Evolutionary conservation across 2,888 invertebrate species (phyloP).

Genomic region (Agapostemon virescens): DNA sequence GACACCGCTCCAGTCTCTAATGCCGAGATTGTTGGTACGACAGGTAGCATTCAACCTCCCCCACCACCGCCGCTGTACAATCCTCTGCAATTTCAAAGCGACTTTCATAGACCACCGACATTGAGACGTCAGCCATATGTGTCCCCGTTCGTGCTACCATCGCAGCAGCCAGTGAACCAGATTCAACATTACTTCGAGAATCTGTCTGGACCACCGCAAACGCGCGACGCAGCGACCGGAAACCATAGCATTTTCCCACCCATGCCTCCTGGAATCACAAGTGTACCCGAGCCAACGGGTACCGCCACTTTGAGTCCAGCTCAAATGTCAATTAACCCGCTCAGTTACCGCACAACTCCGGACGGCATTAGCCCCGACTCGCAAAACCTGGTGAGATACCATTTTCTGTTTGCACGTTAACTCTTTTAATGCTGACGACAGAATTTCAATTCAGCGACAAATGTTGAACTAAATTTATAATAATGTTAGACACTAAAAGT

Average conservation of each 20-base stretch:
- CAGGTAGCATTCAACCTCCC: conserved; percentile 22
- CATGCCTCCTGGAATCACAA: conserved; percentile 55
- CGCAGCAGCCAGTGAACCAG: conserved; percentile 40
- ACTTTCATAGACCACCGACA: conserved; percentile 16
- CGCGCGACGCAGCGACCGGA: conserved; percentile 26
- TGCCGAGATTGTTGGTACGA: background rate
- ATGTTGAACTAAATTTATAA: too few relatives aligned
- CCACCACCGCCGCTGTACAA: conserved; percentile 69
- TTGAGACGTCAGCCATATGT: conserved; percentile 15
- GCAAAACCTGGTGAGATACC: conserved; percentile 73
- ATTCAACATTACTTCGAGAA: conserved; percentile 38
- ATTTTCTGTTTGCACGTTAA: background rate
- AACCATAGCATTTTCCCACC: conserved; percentile 43
- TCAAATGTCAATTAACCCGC: conserved; percentile 74
- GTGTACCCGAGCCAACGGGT: conserved; percentile 74
- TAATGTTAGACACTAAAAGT: too few relatives aligned
- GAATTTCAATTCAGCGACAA: too few relatives aligned
- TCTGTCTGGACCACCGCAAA: conserved; percentile 23
- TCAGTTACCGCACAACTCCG: conserved; percentile 59
- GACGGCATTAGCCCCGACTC: conserved; percentile 75
- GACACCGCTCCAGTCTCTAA: conserved; percentile 15
- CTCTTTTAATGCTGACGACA: too few relatives aligned
- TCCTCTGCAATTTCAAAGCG: conserved; percentile 64
- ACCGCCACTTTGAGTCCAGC: conserved; percentile 76
- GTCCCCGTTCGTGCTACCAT: conserved; percentile 22